These are phyloP conservation scores for Microplitis deprimator DNA, from an alignment of 2,888 invertebrate genomes.

Conservation along the genomic window DNA sequence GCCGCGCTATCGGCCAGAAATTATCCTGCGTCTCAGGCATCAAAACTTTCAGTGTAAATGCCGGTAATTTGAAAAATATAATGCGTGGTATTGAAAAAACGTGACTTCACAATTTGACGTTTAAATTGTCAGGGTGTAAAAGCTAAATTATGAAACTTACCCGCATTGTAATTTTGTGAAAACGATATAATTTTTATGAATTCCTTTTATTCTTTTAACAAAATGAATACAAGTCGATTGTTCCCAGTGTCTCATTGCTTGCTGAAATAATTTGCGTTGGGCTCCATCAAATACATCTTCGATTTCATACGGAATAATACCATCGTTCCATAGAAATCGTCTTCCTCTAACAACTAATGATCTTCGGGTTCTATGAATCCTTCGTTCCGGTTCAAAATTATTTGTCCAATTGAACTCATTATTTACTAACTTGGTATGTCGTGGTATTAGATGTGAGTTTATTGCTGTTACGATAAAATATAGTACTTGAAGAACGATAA, in stretches of 20 bases:
- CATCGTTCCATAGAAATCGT: conserved; percentile 96
- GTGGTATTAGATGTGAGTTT: too few relatives aligned
- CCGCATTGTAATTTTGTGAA: conserved; percentile 96
- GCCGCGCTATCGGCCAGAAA: too few relatives aligned
- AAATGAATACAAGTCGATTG: conserved; percentile 98
- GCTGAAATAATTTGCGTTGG: conserved; percentile 95
- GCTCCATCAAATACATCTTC: conserved; percentile 95
- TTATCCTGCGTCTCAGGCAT: too few relatives aligned
- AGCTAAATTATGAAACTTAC: conserved; percentile 74
- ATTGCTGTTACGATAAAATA: too few relatives aligned
- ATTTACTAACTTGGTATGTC: neutral
- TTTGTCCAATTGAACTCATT: neutral
- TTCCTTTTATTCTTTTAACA: conserved; percentile 86
- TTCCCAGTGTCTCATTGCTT: conserved; percentile 99
- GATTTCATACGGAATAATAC: conserved; percentile 97
- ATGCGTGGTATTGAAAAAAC: too few relatives aligned
- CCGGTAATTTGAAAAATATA: too few relatives aligned
- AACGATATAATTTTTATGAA: conserved; percentile 94
- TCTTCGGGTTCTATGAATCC: conserved; percentile 65
- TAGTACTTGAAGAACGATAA: too few relatives aligned
- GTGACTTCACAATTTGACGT: too few relatives aligned
- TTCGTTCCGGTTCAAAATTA: neutral
- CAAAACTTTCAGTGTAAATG: too few relatives aligned
- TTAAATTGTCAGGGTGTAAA: too few relatives aligned
- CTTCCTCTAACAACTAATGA: conserved; percentile 92